Evolutionary conservation across 2,797 vertebrate species (phyloP), one percentile per base, ranked within the genome.

Genomic region (Lophotriccus pileatus): DNA sequence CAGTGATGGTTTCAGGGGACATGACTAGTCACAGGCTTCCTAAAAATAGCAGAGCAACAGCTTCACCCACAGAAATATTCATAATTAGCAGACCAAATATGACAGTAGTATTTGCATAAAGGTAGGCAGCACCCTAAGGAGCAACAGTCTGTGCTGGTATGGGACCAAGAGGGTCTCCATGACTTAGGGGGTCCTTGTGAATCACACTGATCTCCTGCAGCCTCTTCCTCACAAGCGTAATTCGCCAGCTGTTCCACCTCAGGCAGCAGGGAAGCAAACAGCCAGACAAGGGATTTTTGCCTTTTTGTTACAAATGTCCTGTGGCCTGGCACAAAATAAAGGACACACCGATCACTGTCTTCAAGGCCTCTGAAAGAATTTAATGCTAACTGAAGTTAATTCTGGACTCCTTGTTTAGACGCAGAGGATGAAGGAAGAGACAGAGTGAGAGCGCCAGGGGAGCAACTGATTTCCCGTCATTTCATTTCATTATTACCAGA

Each of bases 401-500:
- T 91, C 67, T 80, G 85, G 27, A 43, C 23, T 90, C 44, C 80
- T 83, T 84, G 46, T 87, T 94, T 91, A 84, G 75, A 83, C 41
- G 84, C 78, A 83, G 63, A 88, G 70, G 23, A 68, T 63, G 79
- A 96, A 93, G 62, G 52, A 87, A 84, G 73, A 79, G 58, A 70
- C n/a, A 34, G 69, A 94, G 41, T 50, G 76, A 92, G 73, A 90
- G 89, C 2, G 9, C 82, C 46, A 59, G 85, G 78, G 75, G 89
- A 95, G 46, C 84, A 82, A 88, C 87, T 87, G 94, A 95, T 95
- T 95, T 96, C 95, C 89, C 17, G 24, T 88, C 87, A 92, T 89
- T 93, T 95, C 89, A 94, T 96, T 96, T 95, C 92, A 92, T 91
- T 95, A 94, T 90, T 90, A 92, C 95, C 87, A 96, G 91, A 91